Base-by-base conservation (phyloP, 2,888 invertebrate genomes). In the Enchytraeus crypticus region DNA sequence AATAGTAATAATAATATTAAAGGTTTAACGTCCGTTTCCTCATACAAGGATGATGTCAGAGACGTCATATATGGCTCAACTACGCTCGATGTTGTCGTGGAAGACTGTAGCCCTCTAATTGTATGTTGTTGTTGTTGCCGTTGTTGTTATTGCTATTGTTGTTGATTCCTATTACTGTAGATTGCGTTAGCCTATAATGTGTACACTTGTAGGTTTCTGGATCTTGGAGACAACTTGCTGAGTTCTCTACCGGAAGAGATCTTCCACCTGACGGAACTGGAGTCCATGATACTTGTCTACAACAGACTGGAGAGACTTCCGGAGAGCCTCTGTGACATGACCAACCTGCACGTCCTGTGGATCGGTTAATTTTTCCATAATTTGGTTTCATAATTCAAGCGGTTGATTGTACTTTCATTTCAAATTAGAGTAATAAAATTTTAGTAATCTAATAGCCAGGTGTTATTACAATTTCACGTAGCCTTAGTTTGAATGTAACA, bases 191-290 rank as follows among this genome's bases (percentile, higher is more conserved):
- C 27, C n/a, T n/a, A 21, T n/a, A 49, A 18, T 21, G 64, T 67
- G 3, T 66, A 80, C 46, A 71, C 72, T n/a, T n/a, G n/a, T n/a
- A n/a, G n/a, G 57, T 77, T 79, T 59, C 71, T 82, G 4, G 79
- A 81, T 61, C 61, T 81, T 38, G 76, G 77, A 60, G 74, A 75
- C 54, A 82, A 82, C 64, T 63, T 65, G 18, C 58, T 80, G 3
- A 58, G 60, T 3, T 45, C 61, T 14, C 51, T 77, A 1, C 77
- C 78, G 1, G 69, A 71, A 8, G 66, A 70, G 46, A 74, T 81
- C 18, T 66, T 66, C 8, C 71, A 73, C 60, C 71, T 76, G 64
- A 77, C 77, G 64, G 70, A 73, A n/a, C 66, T 80, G 26, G 70
- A 72, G 54, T 72, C 77, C 0, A 68, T 81, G 11, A 70, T 79